Base-by-base conservation (phyloP, 2,797 vertebrate species). In the Choloepus didactylus region DNA sequence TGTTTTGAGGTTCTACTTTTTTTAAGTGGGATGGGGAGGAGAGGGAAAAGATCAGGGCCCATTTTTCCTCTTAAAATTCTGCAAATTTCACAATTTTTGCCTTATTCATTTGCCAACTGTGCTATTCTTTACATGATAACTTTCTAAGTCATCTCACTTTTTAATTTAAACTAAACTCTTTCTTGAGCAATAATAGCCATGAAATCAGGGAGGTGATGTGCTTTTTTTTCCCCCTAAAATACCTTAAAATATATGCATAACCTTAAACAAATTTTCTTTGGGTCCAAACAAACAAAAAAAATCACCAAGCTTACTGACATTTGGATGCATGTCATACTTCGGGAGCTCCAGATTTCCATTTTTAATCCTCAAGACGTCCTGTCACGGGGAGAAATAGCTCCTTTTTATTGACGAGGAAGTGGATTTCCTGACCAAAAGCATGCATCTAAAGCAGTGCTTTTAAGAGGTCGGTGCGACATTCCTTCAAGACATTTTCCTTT, bases 401-500 rank as follows among this genome's bases (percentile, higher is more conserved):
- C 6, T 3, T 67, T 31, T 75, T n/a, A 0, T 12, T 87, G 72
- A 44, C 19, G 27, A 46, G 25, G 51, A 46, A 35, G 38, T 9
- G 66, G 41, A 49, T 72, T 79, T 85, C 70, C 89, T 2, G 0
- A 29, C 76, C 60, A 27, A 44, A 0, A 31, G 38, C n/a, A 12
- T 1, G 0, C 11, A 46, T 54, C 18, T 56, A 51, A 54, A 3
- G 31, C 2, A 1, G 35, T 64, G 38, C 44, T 9, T 80, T 76
- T 10, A 16, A 56, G 35, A 93, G 87, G 87, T 60, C 77, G 35
- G 56, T 87, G 62, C 90, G 92, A 95, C 96, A 35, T 95, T 79
- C 67, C 64, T 87, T 31, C 21, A 7, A 72, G 82, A 60, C 12
- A 6, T 87, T 84, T 93, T 93, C 41, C 56, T 21, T 69, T 54